These are phyloP conservation scores for Leptobrachium leishanense DNA, from an alignment of 2,113 vertebrate species.

Conservation along the genomic window DNA sequence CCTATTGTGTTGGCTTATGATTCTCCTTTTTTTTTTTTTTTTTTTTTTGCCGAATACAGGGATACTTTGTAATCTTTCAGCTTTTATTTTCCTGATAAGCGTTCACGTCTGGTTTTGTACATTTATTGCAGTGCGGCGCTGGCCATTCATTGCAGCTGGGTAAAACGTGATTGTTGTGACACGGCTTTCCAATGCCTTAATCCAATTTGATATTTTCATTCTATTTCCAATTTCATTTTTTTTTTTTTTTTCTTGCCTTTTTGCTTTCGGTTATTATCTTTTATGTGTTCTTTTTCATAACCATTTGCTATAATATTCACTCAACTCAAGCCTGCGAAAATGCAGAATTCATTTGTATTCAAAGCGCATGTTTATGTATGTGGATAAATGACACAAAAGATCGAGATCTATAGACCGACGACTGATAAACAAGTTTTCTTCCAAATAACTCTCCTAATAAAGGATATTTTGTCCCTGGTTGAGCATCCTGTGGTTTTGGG, in stretches of 20 bases:
- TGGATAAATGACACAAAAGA: no score
- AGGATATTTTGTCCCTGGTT: no score
- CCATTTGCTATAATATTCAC: background rate
- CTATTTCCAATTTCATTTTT: background rate
- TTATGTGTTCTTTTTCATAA: background rate
- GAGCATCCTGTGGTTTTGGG: no score
- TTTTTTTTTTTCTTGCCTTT: background rate
- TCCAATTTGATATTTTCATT: background rate
- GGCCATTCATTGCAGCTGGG: no score
- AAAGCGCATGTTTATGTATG: background rate
- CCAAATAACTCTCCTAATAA: no score
- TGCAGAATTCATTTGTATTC: background rate
- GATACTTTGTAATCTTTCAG: background rate
- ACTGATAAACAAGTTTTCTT: no score
- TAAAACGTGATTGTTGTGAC: background rate
- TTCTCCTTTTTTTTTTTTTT: background rate
- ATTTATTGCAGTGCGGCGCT: no score
- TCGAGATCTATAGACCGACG: no score
- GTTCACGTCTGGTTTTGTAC: no score
- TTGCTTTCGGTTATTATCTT: background rate
- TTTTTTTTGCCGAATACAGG: background rate
- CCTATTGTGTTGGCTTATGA: background rate
- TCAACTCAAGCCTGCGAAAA: background rate
- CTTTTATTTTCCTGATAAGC: background rate
- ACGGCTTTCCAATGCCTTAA: background rate